Percentiles rank a stretch among this genome's conserved stretches.
Evolutionary conservation across 2,797 vertebrate species (phyloP).

Genomic region (Australoheros facetus): DNA sequence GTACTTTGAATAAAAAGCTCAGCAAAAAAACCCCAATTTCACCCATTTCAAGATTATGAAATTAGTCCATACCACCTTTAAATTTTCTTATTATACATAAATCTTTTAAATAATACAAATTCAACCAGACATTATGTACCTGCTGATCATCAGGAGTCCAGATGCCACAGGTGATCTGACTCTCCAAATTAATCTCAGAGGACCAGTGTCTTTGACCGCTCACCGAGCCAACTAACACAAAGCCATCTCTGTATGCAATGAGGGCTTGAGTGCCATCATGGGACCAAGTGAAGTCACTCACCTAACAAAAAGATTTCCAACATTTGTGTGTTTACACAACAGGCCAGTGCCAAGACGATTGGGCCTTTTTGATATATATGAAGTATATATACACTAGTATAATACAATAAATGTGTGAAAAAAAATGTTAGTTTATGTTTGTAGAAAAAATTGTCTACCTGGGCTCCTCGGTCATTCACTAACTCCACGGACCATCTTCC

Average conservation of each 20-base stretch:
- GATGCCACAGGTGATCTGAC: constrained; percentile 99
- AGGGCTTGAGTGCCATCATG: constrained; percentile 98
- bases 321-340: not conserved
- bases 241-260: constrained; percentile 97
- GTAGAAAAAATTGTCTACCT: constrained; percentile 78
- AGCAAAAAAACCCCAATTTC: not conserved
- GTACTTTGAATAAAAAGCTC: not conserved
- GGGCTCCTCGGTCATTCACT: constrained; percentile 97
- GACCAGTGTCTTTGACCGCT: constrained; percentile 99
- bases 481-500: constrained; percentile 98
- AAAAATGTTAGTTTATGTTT: not conserved
- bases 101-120: not conserved
- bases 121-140: constrained; percentile 74
- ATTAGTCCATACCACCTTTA: not conserved
- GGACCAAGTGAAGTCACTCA: constrained; percentile 99
- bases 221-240: constrained; percentile 97
- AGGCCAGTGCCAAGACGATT: not conserved
- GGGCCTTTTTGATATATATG: not conserved
- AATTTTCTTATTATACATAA: not conserved
- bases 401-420: not conserved
- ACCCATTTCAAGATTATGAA: not conserved
- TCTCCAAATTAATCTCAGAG: constrained; percentile 98
- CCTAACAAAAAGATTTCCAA: constrained; percentile 75
- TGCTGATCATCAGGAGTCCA: constrained; percentile 99
- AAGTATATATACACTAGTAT: no score